phyloP scores from a whole-genome alignment of 2,113 vertebrate genomes.

The Percopsis transmontana region DNA sequence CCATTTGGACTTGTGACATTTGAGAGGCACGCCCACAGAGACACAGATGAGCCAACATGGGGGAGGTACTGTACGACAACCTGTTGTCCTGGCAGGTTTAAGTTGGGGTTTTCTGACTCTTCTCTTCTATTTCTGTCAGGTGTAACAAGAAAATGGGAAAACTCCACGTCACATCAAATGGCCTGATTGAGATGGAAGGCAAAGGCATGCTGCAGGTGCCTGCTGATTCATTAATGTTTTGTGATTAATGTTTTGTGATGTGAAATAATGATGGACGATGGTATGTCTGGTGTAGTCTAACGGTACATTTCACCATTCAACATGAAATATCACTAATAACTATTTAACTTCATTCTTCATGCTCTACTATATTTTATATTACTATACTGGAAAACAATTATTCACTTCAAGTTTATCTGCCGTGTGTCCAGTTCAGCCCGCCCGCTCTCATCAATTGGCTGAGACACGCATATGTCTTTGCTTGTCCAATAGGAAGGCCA shows the following conservation, averaged over 20 bases:
- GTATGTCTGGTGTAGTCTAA: too few species aligned
- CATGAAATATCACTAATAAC: too few species aligned
- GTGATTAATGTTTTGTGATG: too few species aligned
- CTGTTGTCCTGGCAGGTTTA: not conserved
- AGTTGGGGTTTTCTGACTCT: not conserved
- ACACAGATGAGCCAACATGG: constrained; percentile 14
- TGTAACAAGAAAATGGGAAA: constrained; percentile 32
- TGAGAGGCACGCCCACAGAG: constrained; percentile 47
- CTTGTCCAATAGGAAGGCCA: too few species aligned
- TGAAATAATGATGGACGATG: not conserved
- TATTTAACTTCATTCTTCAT: too few species aligned
- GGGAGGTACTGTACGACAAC: constrained; percentile 35
- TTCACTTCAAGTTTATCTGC: too few species aligned
- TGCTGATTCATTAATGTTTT: not conserved
- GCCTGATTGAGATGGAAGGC: constrained; percentile 66
- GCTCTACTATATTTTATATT: too few species aligned
- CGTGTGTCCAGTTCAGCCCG: too few species aligned
- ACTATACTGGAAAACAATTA: too few species aligned
- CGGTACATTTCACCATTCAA: too few species aligned
- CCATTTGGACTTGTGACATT: constrained; percentile 73
- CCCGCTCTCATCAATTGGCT: too few species aligned
- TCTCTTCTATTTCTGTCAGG: constrained; percentile 29
- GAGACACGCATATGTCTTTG: too few species aligned
- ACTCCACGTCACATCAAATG: constrained; percentile 53
- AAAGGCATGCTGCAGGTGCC: constrained; percentile 73